Evolutionary conservation across 2,113 vertebrate species (phyloP), one percentile per base, ranked within the genome.

Genomic region (Platichthys flesus): DNA sequence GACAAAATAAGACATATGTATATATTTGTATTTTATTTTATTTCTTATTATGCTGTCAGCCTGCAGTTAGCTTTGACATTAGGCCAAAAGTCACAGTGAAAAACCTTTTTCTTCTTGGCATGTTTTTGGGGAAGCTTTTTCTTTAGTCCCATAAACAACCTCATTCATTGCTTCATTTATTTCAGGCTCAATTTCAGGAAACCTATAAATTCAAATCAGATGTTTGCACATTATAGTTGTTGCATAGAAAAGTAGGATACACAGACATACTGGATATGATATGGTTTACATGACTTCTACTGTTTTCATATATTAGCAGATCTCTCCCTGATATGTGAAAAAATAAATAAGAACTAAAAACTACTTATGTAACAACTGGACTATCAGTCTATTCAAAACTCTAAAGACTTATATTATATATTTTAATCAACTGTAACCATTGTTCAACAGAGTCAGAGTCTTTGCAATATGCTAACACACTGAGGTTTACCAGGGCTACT

Each of bases 71-170:
- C 31, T 31, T 6, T 31, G 31, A 31, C 31, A 31, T 31, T 31
- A 31, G 5, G 20, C 5, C 51, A n/a, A 10, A 51, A 51, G 47
- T 51, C 16, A 18, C 4, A 18, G 2, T 51, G 15, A 18, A 51
- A 51, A 51, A 51, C 47, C 0, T 31, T 31, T 31, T 31, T 31
- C 31, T 31, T 31, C 31, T 1, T 31, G 31, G 31, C 31, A 31
- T 47, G 12, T 16, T 79, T 77, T 71, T 86, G 79, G 87, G 70
- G 85, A 88, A 78, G 67, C 55, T 73, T 89, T 91, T 86, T 79
- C 64, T 47, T 56, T 65, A 12, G 51, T 76, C 76, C 42, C 56
- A 64, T 55, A 71, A 73, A 76, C 16, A 49, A 13, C 40, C 12
- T 42, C 12, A 13, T 2, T 66, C 59, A 71, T 78, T 76, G 16